Evolutionary conservation across 2,113 vertebrate genomes (phyloP).

Genomic region (Pipa parva): DNA sequence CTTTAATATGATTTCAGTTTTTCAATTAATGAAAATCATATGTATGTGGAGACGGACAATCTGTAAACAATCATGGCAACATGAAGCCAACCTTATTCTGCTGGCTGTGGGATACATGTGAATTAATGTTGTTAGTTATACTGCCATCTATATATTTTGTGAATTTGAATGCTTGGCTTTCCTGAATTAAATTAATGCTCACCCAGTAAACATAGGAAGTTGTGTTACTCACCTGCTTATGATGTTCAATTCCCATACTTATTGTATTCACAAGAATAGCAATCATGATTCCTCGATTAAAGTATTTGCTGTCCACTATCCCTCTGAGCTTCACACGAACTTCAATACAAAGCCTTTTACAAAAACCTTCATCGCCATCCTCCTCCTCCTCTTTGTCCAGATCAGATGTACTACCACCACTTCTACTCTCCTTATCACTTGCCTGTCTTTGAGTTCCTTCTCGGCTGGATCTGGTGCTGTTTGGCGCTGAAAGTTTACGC

Average conservation of each 20-base stretch:
- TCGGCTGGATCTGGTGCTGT: slow-evolving; percentile 50
- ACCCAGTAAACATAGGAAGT: too few relatives aligned
- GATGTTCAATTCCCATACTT: slow-evolving; percentile 97
- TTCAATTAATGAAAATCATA: too few relatives aligned
- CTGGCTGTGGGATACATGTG: too few relatives aligned
- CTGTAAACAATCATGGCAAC: too few relatives aligned
- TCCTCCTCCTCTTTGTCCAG: slow-evolving; percentile 50
- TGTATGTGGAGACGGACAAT: too few relatives aligned
- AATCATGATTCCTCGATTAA: slow-evolving; percentile 95
- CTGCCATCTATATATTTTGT: too few relatives aligned
- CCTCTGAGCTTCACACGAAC: slow-evolving; percentile 76
- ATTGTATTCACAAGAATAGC: slow-evolving; percentile 95
- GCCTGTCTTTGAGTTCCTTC: slow-evolving; percentile 41
- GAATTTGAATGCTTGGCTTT: too few relatives aligned
- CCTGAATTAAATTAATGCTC: too few relatives aligned
- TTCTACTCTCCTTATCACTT: slow-evolving; percentile 38
- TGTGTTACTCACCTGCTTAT: slow-evolving; percentile 77
- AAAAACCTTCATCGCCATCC: slow-evolving; percentile 47
- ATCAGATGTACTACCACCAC: slow-evolving; percentile 35
- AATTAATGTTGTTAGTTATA: too few relatives aligned
- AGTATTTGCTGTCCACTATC: slow-evolving; percentile 97
- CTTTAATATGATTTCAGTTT: too few relatives aligned
- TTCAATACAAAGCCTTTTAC: slow-evolving; percentile 62
- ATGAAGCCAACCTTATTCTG: too few relatives aligned
- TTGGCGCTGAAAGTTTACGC: slow-evolving; percentile 50